Evolutionary conservation across 2,888 invertebrate genomes (phyloP).

Genomic region (Matsumyia berberina): DNA sequence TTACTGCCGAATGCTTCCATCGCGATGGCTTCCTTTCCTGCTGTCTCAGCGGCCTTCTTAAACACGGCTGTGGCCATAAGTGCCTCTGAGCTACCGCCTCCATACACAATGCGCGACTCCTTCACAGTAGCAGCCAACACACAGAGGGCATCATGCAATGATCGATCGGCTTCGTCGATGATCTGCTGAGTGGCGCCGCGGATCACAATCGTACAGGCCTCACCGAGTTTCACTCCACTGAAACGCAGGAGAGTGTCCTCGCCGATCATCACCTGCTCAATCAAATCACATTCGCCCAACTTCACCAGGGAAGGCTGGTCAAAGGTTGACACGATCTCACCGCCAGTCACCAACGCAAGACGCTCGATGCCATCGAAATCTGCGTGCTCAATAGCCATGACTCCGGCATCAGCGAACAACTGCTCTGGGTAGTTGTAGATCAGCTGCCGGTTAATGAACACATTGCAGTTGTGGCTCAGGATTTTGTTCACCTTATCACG

Average conservation of each 20-base stretch:
- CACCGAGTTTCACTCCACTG: constrained; percentile 96
- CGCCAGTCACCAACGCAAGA: constrained; percentile 97
- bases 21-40: constrained; percentile 98
- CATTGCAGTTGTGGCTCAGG: constrained; percentile 96
- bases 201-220: constrained; percentile 98
- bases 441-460: constrained; percentile 98
- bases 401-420: constrained; percentile 97
- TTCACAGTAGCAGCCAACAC: constrained; percentile 97
- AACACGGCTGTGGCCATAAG: constrained; percentile 97
- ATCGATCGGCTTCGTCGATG: constrained; percentile 99
- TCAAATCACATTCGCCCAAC: constrained; percentile 96
- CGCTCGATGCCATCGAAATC: constrained; percentile 99
- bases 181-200: constrained; percentile 99
- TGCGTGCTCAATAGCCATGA: constrained; percentile 99
- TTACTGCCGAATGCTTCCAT: constrained; percentile 95
- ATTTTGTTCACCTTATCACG: constrained; percentile 99
- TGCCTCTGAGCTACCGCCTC: constrained; percentile 98
- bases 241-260: constrained; percentile 98
- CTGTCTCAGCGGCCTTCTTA: constrained; percentile 92
- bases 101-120: constrained; percentile 95
- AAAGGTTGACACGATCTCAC: constrained; percentile 99
- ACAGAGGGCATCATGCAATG: constrained; percentile 98
- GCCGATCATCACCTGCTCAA: constrained; percentile 98
- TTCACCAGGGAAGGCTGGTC: constrained; percentile 96
- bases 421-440: constrained; percentile 99